phyloP scores from a whole-genome alignment of 2,888 invertebrate genomes.

The Plebejus argus region DNA sequence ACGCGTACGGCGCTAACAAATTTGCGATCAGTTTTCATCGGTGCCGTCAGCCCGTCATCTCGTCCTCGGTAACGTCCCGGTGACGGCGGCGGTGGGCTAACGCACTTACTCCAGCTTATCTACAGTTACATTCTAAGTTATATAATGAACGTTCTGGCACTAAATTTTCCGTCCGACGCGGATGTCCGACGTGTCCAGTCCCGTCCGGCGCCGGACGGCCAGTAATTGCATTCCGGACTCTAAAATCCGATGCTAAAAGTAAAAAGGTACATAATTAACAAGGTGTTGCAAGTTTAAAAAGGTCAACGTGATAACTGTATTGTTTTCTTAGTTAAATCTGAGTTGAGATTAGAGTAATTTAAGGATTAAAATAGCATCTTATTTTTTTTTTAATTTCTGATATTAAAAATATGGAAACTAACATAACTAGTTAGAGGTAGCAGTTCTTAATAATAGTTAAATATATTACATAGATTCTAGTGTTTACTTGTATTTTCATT shows the following conservation, averaged over 20 bases:
- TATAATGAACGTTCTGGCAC: not conserved
- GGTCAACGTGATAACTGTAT: not conserved
- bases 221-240: conserved; percentile 13
- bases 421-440: no score
- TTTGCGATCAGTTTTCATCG: no score
- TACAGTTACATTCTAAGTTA: conserved; percentile 4
- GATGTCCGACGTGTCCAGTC: not conserved
- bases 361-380: not conserved
- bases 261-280: conserved; percentile 7
- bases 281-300: not conserved
- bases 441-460: no score
- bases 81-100: no score
- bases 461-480: no score
- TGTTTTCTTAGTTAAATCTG: not conserved
- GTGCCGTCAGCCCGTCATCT: no score
- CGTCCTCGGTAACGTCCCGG: no score
- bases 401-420: not conserved
- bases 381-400: not conserved
- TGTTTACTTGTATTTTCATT: not conserved
- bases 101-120: not conserved
- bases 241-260: not conserved
- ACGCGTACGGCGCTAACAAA: no score
- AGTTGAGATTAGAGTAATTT: not conserved
- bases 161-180: not conserved
- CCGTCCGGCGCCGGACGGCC: not conserved